phyloP scores from a whole-genome alignment of 2,888 invertebrate genomes.

The Tipula vernalis region DNA sequence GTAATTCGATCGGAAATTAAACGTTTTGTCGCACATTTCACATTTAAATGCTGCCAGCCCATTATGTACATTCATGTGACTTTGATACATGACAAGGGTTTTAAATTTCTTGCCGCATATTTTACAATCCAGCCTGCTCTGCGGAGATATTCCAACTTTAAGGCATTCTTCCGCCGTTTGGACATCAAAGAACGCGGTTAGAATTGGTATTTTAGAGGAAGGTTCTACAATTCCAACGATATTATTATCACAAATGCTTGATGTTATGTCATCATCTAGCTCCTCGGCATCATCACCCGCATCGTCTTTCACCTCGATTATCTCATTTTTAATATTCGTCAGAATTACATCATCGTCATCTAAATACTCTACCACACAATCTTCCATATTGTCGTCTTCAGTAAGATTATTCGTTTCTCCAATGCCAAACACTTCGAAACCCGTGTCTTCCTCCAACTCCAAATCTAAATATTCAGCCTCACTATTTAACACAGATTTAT shows the following conservation, averaged over 20 bases:
- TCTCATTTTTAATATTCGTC: neutral
- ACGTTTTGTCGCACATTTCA: slow-evolving; percentile 21
- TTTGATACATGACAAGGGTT: slow-evolving; percentile 19
- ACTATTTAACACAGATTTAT: neutral
- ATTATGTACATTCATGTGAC: slow-evolving; percentile 22
- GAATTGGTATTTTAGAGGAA: neutral
- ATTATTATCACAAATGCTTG: neutral
- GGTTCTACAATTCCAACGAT: neutral
- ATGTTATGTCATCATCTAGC: neutral
- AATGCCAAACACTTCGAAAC: neutral
- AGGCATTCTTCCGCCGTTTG: neutral
- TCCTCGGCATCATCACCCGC: neutral
- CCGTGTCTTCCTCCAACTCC: neutral
- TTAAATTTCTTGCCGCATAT: slow-evolving; percentile 19
- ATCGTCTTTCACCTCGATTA: neutral
- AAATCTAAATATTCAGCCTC: slow-evolving; percentile 6
- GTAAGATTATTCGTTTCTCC: neutral
- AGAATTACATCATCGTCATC: neutral
- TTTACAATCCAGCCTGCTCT: slow-evolving; percentile 15
- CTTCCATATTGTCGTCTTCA: neutral
- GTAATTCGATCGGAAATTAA: slow-evolving; percentile 24
- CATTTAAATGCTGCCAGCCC: slow-evolving; percentile 22
- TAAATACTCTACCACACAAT: neutral
- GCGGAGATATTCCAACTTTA: neutral
- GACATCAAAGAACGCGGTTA: neutral